Base-by-base conservation (phyloP, 2,888 invertebrate genomes). In the Zaprionus obscuricornis region DNA sequence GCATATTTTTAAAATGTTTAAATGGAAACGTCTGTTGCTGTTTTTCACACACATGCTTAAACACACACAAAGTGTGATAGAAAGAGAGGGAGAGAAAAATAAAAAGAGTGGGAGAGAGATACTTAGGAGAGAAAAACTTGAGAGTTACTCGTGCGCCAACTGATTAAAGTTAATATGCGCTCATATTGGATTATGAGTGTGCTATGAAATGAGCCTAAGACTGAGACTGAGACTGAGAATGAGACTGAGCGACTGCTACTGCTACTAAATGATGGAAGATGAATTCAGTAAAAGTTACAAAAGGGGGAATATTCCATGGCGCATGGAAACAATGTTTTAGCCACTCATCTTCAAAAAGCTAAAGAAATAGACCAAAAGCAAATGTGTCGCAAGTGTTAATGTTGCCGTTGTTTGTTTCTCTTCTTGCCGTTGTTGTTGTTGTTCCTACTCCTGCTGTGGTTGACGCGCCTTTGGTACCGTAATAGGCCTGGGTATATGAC, bases 141-240 rank as follows among this genome's bases (percentile, higher is more conserved):
- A 31, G 45, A 69, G 51, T 45, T 68, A 56, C 70, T 79, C 70
- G 70, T 73, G 74, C 64, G 82, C 82, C 55, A 81, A 84, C 85
- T 85, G 78, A 78, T 78, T 84, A 77, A 81, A 85, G 78, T 77
- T 78, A 78, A 78, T 85, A 78, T 77, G 85, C 85, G 58, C 78
- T 85, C 82, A 81, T 78, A 78, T 78, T 81, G 74, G 78, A 84
- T 78, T 85, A 78, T 85, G 78, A 85, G 78, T 82, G n/a, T n/a
- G 78, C 83, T 71, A 65, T 74, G 59, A 84, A 85, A 81, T 74
- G 85, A 58, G 67, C 42, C 68, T 66, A 10, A 10, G 20, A 14
- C 8, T 3, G 10, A 13, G 17, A n/a, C 27, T 14, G 27, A 2
- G 10, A 13, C 20, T 27, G 22, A 10, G 27, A 6, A 33, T 17